phyloP scores from a whole-genome alignment of 2,888 invertebrate species.

The Oscheius sp. region DNA sequence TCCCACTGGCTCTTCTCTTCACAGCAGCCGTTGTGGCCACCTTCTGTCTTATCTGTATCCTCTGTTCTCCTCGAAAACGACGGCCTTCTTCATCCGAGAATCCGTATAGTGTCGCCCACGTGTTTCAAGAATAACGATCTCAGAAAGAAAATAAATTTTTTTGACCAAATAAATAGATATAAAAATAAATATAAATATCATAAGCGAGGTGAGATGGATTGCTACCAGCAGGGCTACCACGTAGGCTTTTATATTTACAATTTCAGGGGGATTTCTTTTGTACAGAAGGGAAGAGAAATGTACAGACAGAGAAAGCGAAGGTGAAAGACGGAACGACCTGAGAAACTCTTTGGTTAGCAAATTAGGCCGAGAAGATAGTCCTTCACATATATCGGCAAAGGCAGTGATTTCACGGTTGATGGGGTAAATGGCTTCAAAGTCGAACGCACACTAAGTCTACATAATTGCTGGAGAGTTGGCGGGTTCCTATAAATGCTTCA shows the following conservation, averaged over 20 bases:
- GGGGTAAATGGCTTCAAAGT: slow-evolving; percentile 43
- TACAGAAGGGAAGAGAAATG: slow-evolving; percentile 2
- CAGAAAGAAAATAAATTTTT: background rate
- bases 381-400: slow-evolving; percentile 49
- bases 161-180: slow-evolving; percentile 4
- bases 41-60: slow-evolving; percentile 11
- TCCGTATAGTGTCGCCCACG: slow-evolving; percentile 16
- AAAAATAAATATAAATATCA: slow-evolving; percentile 11
- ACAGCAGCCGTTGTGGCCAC: slow-evolving; percentile 9
- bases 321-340: slow-evolving; percentile 5
- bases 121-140: slow-evolving; percentile 21
- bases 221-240: slow-evolving; percentile 14
- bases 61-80: slow-evolving; percentile 17
- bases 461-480: slow-evolving; percentile 51
- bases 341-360: slow-evolving; percentile 29
- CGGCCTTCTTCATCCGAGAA: background rate
- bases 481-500: slow-evolving; percentile 47
- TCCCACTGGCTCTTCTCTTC: slow-evolving; percentile 4
- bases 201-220: slow-evolving; percentile 5
- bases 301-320: slow-evolving; percentile 17
- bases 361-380: slow-evolving; percentile 57
- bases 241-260: slow-evolving; percentile 1
- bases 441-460: slow-evolving; percentile 53
- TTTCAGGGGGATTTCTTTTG: background rate
- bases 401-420: slow-evolving; percentile 45